Percentiles rank a stretch among this genome's conserved stretches.
Evolutionary conservation across 2,113 vertebrate species (phyloP).

Genomic region (Crotalus horridus): DNA sequence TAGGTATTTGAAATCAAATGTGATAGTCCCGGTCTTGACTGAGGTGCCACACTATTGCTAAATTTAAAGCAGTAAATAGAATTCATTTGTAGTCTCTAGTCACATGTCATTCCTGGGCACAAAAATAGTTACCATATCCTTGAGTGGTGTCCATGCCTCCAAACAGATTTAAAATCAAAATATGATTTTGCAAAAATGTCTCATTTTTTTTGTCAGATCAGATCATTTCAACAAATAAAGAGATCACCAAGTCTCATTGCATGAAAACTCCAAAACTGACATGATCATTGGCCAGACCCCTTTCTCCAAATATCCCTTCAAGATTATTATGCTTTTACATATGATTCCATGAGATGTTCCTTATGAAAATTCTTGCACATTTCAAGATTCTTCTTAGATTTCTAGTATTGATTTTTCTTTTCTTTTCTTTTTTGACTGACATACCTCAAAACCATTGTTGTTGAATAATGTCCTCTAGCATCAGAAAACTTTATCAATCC

Average conservation of each 20-base stretch:
- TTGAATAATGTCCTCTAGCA: background rate
- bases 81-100: background rate
- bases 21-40: background rate
- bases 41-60: background rate
- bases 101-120: background rate
- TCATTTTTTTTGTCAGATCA: background rate
- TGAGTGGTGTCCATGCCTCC: background rate
- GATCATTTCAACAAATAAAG: background rate
- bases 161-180: background rate
- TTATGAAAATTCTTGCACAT: background rate
- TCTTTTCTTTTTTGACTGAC: background rate
- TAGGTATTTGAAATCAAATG: background rate
- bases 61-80: background rate
- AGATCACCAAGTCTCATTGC: background rate
- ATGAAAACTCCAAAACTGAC: background rate
- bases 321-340: background rate
- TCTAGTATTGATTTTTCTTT: background rate
- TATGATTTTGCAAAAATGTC: background rate
- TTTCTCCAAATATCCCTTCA: background rate
- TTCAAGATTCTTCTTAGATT: background rate
- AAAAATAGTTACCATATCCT: background rate
- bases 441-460: background rate
- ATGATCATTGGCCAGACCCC: background rate
- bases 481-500: background rate
- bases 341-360: background rate